phyloP scores from a whole-genome alignment of 2,888 invertebrate species.

The Melikaiella ostensackeni region DNA sequence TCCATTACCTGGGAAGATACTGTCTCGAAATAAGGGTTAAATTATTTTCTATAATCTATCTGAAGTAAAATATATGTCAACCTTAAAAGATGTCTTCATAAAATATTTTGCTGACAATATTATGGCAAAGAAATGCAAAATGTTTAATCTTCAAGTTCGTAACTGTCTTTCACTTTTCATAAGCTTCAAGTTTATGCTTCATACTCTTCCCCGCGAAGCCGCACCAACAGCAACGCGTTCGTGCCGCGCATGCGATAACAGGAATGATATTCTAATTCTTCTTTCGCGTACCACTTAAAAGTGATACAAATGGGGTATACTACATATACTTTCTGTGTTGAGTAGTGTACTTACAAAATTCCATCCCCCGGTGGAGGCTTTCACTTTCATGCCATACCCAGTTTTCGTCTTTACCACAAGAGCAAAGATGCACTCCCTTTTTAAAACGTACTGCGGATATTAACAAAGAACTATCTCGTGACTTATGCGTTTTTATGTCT shows the following conservation, averaged over 20 bases:
- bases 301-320: conserved; percentile 27
- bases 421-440: no score
- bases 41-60: no score
- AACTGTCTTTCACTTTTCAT: conserved; percentile 17
- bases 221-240: conserved; percentile 23
- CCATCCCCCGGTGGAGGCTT: neutral
- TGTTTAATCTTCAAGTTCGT: no score
- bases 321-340: conserved; percentile 8
- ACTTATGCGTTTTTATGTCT: no score
- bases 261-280: conserved; percentile 43
- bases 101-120: neutral
- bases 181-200: neutral
- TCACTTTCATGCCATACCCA: neutral
- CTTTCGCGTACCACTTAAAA: conserved; percentile 19
- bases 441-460: no score
- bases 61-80: neutral
- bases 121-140: neutral
- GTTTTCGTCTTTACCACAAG: neutral
- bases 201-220: conserved; percentile 1
- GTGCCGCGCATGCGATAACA: conserved; percentile 42
- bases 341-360: neutral
- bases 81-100: neutral
- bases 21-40: no score
- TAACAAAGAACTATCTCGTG: no score
- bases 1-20: no score